A percentile compares a stretch with the other conserved stretches of the same genome.
These are phyloP conservation scores for Papilio xuthus DNA, from an alignment of 1,140 invertebrate species.

Conservation along the genomic window DNA sequence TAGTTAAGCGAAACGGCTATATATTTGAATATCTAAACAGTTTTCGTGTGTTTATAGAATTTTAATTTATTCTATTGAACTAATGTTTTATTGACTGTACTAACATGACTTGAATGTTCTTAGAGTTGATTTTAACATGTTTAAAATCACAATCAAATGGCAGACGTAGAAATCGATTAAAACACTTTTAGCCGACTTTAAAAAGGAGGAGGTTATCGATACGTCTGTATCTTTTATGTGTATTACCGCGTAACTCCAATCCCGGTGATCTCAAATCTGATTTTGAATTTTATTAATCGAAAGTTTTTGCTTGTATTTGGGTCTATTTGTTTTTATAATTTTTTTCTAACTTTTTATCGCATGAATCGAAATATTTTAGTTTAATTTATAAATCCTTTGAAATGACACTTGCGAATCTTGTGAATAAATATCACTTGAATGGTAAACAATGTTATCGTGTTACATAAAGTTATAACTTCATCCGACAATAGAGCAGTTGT, in stretches of 20 bases:
- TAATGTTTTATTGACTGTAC: neutral
- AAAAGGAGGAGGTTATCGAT: too few relatives aligned
- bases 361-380: too few relatives aligned
- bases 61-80: neutral
- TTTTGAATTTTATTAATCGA: too few relatives aligned
- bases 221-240: too few relatives aligned
- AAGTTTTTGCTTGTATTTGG: too few relatives aligned
- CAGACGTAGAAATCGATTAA: neutral
- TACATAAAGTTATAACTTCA: conserved; percentile 23
- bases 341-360: too few relatives aligned
- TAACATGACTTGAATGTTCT: neutral
- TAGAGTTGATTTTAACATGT: neutral
- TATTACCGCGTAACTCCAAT: too few relatives aligned
- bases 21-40: conserved; percentile 1
- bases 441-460: conserved; percentile 3
- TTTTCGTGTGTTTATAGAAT: neutral
- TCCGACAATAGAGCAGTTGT: conserved; percentile 10
- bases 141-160: neutral
- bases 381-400: neutral
- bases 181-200: too few relatives aligned
- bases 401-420: too few relatives aligned
- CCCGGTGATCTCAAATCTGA: too few relatives aligned
- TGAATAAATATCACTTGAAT: neutral
- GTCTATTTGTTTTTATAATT: too few relatives aligned
- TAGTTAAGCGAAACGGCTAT: conserved; percentile 1